Evolutionary conservation across 1,140 invertebrate genomes (phyloP), one percentile per base, ranked within the genome.

Genomic region (Cydia splendana): DNA sequence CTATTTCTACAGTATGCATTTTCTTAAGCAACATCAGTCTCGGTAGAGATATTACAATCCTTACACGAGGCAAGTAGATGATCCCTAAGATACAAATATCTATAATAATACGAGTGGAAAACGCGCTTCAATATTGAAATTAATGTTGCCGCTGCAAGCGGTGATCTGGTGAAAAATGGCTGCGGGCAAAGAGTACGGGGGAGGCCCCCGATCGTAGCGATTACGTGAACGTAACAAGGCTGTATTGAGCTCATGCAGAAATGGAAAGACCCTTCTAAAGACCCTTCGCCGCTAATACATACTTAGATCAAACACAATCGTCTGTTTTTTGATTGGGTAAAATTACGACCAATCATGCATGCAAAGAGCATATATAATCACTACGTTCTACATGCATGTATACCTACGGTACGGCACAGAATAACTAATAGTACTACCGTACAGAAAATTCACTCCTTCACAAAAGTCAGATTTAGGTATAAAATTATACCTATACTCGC

Each of bases 161-260:
- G 20, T 28, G 73, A 53, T 53, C 48, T 51, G 71, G 45, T 74
- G 73, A 74, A 74, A 53, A 74, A 74, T 74, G 45, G 13, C 45
- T 53, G 73, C 73, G 48, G 73, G 45, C 7, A 13, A 51, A 13
- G 7, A 18, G 20, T 51, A 30, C 20, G 18, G 2, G n/a, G n/a
- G 2, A 45, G 5, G 9, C 6, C n/a, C 67, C 4, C 30, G 9
- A 34, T 34, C 12, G 28, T 34, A 38, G 65, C 30, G 28, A 69
- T 69, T 38, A 71, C 38, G 34, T 38, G 45, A 38, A 38, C 13
- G 7, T 30, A 28, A 10, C 20, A 13, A 15, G 4, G 2, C 13
- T 12, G 28, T 30, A 12, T 65, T 34, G 34, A 34, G 34, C 4
- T 34, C 38, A 42, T 42, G 38, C 38, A 42, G 9, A 42, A 10